Evolutionary conservation across 2,888 invertebrate species (phyloP).

Genomic region (Pogonocherus hispidulus): DNA sequence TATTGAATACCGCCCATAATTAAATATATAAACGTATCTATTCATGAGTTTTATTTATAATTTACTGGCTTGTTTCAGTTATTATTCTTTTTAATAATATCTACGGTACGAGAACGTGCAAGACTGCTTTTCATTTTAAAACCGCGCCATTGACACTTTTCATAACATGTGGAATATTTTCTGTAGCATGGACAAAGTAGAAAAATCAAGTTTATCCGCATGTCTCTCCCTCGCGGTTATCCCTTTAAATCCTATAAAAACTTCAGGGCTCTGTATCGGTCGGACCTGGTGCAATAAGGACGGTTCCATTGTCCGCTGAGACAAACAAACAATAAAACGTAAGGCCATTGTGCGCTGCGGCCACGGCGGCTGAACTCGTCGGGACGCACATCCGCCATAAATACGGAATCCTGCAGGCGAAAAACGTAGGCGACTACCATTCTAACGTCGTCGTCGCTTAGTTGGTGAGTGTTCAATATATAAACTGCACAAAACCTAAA

Average conservation of each 20-base stretch:
- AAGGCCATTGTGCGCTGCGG: conserved; percentile 26
- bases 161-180: background rate
- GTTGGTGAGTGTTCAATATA: too few species aligned
- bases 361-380: conserved; percentile 5
- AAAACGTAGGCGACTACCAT: background rate
- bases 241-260: conserved; percentile 3
- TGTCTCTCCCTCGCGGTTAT: background rate
- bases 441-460: too few species aligned
- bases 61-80: too few species aligned
- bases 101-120: too few species aligned
- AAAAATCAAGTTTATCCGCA: background rate
- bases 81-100: too few species aligned
- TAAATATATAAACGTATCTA: too few species aligned
- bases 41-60: too few species aligned
- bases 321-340: conserved; percentile 30
- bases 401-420: conserved; percentile 21
- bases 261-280: background rate
- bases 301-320: conserved; percentile 26
- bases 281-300: conserved; percentile 20
- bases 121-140: too few species aligned
- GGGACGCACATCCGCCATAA: conserved; percentile 12
- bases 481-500: too few species aligned
- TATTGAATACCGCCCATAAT: too few species aligned
- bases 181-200: background rate
- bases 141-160: too few species aligned